Percentiles rank a stretch among this genome's conserved stretches.
Conservation (phyloP, 2,888 invertebrate genomes). For the Parapristionchus giblindavisi region DNA sequence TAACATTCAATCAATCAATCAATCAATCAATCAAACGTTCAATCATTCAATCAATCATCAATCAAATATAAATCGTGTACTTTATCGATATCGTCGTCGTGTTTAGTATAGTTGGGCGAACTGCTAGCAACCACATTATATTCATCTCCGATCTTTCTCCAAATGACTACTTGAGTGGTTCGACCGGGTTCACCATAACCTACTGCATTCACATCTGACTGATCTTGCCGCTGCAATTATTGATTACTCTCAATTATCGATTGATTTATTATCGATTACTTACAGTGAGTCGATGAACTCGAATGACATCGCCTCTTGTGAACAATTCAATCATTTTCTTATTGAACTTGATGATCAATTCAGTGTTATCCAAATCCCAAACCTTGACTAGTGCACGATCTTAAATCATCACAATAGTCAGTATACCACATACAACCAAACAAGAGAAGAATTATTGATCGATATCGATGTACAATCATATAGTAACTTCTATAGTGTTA, state of each 20-base stretch:
- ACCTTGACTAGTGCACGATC: background rate
- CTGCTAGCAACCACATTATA: background rate
- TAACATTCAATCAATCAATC: too few species aligned
- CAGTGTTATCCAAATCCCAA: background rate
- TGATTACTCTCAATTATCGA: background rate
- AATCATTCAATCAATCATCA: too few species aligned
- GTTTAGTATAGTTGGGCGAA: background rate
- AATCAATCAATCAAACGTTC: too few species aligned
- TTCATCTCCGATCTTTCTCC: background rate
- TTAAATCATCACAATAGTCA: too few species aligned
- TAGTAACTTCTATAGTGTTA: too few species aligned
- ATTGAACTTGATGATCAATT: slow-evolving; percentile 14
- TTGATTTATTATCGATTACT: background rate
- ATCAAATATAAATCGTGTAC: background rate
- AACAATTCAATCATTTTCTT: background rate
- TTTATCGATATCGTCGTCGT: background rate
- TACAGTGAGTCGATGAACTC: slow-evolving; percentile 12
- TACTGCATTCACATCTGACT: background rate
- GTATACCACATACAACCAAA: too few species aligned
- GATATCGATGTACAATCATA: too few species aligned
- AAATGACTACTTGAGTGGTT: background rate
- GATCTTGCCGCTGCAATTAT: background rate
- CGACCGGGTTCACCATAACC: slow-evolving; percentile 3
- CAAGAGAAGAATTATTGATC: too few species aligned
- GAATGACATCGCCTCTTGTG: slow-evolving; percentile 6